phyloP scores from a whole-genome alignment of 2,797 vertebrate genomes.

The Dendrocincla fuliginosa region DNA sequence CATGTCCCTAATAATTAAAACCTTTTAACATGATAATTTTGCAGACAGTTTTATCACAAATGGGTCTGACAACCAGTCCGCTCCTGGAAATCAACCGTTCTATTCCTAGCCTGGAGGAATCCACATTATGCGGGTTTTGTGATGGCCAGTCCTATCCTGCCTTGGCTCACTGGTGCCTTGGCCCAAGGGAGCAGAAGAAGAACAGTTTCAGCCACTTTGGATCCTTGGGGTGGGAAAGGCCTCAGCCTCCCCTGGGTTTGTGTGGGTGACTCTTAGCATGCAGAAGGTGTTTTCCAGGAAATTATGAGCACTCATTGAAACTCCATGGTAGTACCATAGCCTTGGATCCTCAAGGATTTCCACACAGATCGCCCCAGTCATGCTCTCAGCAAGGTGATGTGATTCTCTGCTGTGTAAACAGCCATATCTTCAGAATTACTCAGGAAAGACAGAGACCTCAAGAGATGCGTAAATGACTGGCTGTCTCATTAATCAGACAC shows the following conservation, averaged over 20 bases:
- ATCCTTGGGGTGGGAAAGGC: background rate
- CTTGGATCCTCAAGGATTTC: constrained; percentile 21
- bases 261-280: background rate
- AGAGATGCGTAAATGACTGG: constrained; percentile 58
- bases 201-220: background rate
- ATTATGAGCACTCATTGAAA: background rate
- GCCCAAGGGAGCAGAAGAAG: background rate
- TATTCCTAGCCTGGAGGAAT: background rate
- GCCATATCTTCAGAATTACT: constrained; percentile 41
- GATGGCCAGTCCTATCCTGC: background rate
- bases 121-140: accelerated
- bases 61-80: constrained; percentile 18
- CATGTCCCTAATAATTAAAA: constrained; percentile 39
- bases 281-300: background rate
- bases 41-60: constrained; percentile 22
- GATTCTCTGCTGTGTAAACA: constrained; percentile 30
- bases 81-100: background rate
- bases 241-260: accelerated
- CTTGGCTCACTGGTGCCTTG: background rate
- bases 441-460: constrained; percentile 62
- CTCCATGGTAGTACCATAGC: background rate
- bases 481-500: constrained; percentile 65
- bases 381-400: background rate
- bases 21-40: constrained; percentile 55
- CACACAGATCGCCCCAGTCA: background rate